These are phyloP conservation scores for Octomys mimax DNA, from an alignment of 2,797 vertebrate species.

Conservation along the genomic window DNA sequence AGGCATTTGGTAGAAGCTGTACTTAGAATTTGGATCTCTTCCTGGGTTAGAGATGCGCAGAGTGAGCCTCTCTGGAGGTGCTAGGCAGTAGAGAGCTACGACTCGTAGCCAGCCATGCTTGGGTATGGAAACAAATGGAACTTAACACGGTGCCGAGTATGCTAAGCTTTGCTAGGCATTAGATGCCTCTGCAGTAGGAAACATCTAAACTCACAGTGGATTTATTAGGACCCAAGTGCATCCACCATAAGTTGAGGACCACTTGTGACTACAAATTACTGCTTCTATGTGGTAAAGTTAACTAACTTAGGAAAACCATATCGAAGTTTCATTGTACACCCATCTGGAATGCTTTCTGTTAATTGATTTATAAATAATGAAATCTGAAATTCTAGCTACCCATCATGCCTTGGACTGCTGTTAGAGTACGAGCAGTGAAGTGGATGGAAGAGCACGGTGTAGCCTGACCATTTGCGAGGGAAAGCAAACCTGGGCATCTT, in stretches of 20 bases:
- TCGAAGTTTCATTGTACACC: neutral
- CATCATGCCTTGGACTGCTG: neutral
- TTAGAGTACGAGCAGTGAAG: neutral
- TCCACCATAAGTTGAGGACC: neutral
- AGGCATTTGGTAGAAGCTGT: neutral
- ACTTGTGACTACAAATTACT: neutral
- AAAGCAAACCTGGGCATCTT: conserved; percentile 96
- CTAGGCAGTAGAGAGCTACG: neutral
- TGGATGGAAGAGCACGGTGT: neutral
- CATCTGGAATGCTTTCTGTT: neutral
- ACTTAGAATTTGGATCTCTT: neutral
- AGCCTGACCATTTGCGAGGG: neutral
- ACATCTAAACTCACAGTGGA: neutral
- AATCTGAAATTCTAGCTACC: neutral
- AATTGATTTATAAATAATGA: neutral
- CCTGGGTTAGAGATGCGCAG: neutral
- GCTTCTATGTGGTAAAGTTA: neutral
- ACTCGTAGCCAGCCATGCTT: neutral
- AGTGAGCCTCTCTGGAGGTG: neutral
- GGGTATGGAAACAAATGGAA: neutral
- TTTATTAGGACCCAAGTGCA: neutral
- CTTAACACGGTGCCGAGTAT: too few species aligned
- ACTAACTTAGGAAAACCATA: neutral
- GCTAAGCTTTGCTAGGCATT: neutral
- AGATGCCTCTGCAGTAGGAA: neutral